Evolutionary conservation across 1,140 invertebrate species (phyloP), one percentile per base, ranked within the genome.

Genomic region (Stegodyphus mimosarum): DNA sequence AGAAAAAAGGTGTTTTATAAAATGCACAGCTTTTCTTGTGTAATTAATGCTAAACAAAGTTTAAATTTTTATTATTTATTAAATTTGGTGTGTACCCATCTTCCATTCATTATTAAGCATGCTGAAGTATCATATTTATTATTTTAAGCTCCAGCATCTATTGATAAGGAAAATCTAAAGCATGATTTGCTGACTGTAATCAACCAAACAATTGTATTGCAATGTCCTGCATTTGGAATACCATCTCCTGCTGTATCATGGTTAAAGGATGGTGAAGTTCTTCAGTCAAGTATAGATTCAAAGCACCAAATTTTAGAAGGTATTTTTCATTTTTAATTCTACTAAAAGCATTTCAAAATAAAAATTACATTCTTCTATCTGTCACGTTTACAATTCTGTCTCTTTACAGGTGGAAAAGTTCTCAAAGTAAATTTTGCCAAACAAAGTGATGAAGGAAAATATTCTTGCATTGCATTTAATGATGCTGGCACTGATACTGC

Each of bases 401-500:
- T 73, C 9, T 53, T 74, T 66, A 49, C 50, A 86, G 85, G 69
- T 76, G 86, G 78, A n/a, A 87, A 83, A 80, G 13, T 72, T 71
- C 55, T 87, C 6, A 69, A 77, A 63, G 83, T 89, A 18, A 88
- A 87, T 50, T 86, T 83, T 9, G 83, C 86, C 3, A 74, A 89
- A 6, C 88, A 90, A 2, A 88, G 87, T 60, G 90, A 93, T 85
- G 87, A 87, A 9, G 91, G 91, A 7, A 89, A 88, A 33, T 93
- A 92, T 87, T 92, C 90, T 7, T 93, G 92, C 88, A 79, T 90
- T 71, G 92, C 92, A n/a, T 87, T 88, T 7, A 93, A 93, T 88
- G 92, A 91, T 87, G 92, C 92, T n/a, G 92, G 92, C 6, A 88
- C 89, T 81, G 87, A 91, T 50, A 88, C 89, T 48, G 90, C 91